Evolutionary conservation across 92 coral and sea anemone species (phyloP), one percentile per base, ranked within the genome.

Genomic region (Ricordea florida): DNA sequence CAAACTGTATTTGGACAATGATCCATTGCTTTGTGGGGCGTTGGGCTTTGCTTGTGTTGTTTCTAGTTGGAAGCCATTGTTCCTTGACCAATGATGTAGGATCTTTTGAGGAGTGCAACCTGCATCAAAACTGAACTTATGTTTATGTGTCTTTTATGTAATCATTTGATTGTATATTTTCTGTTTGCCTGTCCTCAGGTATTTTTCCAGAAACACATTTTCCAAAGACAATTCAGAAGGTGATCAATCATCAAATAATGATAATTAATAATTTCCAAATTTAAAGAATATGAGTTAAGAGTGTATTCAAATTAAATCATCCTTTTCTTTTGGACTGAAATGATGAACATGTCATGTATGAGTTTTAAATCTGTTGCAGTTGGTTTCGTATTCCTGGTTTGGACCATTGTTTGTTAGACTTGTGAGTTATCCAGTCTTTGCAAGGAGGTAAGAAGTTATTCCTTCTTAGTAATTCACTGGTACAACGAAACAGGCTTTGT

Each of bases 221-320:
- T 50, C 98, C 98, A 81, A 90, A 82, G 68, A 74, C 78, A 0
- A 82, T 88, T 38, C 98, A 94, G 56, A 94, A 91, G 98, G 98
- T 94, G 74, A 10, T 22, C 44, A 29, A 10, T 7, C 20, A 35
- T 16, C 11, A 30, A 4, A 5, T n/a, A n/a, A n/a, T n/a, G n/a
- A n/a, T n/a, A n/a, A n/a, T n/a, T n/a, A n/a, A n/a, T n/a, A n/a
- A n/a, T n/a, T n/a, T n/a, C n/a, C n/a, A n/a, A n/a, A n/a, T n/a
- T n/a, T n/a, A n/a, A n/a, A n/a, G n/a, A n/a, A n/a, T n/a, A n/a
- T n/a, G n/a, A n/a, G n/a, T n/a, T n/a, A n/a, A n/a, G n/a, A n/a
- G n/a, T n/a, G n/a, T n/a, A n/a, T n/a, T n/a, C n/a, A n/a, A n/a
- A n/a, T n/a, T n/a, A n/a, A n/a, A n/a, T n/a, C n/a, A n/a, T n/a